phyloP scores from a whole-genome alignment of 2,797 vertebrate genomes.

The Artibeus jamaicensis region DNA sequence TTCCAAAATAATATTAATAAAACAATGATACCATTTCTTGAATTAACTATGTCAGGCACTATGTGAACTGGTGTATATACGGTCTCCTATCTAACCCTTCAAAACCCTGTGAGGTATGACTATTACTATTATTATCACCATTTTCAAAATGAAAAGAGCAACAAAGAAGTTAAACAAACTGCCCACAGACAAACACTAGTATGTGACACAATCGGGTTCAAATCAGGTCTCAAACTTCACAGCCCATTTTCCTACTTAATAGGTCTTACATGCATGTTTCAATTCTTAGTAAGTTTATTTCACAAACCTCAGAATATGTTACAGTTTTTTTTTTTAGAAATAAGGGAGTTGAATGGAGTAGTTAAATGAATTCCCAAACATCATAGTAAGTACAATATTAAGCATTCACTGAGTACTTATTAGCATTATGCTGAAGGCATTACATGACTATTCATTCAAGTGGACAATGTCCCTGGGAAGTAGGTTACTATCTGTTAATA shows the following conservation, averaged over 20 bases:
- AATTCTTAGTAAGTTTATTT: not conserved
- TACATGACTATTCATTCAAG: not conserved
- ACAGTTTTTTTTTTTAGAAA: not conserved
- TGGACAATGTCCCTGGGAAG: not conserved
- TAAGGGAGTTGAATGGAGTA: not conserved
- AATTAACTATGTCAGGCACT: not conserved
- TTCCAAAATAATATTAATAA: slow-evolving; percentile 9
- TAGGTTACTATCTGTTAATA: not conserved
- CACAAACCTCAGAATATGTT: not conserved
- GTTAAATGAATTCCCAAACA: not conserved
- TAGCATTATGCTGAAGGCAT: not conserved
- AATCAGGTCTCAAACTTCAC: not conserved
- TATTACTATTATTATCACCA: not conserved
- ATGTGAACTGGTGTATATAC: not conserved
- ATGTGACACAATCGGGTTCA: not conserved
- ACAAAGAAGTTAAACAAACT: not conserved
- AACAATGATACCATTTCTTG: not conserved
- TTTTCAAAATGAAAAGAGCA: slow-evolving; percentile 16
- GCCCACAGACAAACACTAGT: not conserved
- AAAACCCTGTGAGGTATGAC: not conserved
- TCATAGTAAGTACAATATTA: not conserved
- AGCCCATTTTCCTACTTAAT: not conserved
- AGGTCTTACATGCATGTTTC: not conserved
- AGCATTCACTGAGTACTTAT: not conserved
- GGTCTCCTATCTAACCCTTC: not conserved